Conservation (phyloP, 2,797 vertebrate genomes). For the Paguma larvata region DNA sequence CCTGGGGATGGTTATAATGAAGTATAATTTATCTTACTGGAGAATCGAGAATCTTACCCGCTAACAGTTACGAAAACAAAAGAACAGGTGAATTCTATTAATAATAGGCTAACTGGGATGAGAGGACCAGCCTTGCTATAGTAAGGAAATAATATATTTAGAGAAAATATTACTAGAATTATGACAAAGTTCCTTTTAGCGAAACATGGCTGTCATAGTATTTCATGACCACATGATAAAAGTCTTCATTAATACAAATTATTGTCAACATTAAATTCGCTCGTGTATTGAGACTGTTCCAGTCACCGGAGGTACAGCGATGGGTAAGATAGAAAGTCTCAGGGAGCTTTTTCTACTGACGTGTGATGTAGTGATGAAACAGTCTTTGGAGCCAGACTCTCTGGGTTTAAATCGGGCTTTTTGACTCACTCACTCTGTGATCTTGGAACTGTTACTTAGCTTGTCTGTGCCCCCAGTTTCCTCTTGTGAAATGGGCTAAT, state of each 20-base stretch:
- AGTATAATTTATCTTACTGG: conserved; percentile 9
- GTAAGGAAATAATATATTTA: conserved; percentile 18
- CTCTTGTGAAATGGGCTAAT: conserved; percentile 4
- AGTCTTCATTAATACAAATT: not conserved
- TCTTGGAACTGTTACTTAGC: not conserved
- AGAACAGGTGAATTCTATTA: not conserved
- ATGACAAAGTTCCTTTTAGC: not conserved
- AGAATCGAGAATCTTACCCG: conserved; percentile 12
- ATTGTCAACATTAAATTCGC: not conserved
- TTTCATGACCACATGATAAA: conserved; percentile 5
- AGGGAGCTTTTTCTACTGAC: not conserved
- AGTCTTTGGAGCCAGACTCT: not conserved
- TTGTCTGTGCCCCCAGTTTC: not conserved
- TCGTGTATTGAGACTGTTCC: not conserved
- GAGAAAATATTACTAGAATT: conserved; percentile 11
- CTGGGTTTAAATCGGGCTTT: not conserved
- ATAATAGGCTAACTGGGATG: not conserved
- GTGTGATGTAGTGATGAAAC: not conserved
- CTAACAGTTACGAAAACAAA: not conserved
- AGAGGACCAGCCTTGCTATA: not conserved
- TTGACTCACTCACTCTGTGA: not conserved
- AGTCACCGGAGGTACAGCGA: not conserved
- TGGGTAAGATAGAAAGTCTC: not conserved
- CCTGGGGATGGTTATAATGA: not conserved
- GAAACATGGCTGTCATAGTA: not conserved